Base-by-base conservation (phyloP, 2,113 vertebrate genomes). In the Perccottus glenii region DNA sequence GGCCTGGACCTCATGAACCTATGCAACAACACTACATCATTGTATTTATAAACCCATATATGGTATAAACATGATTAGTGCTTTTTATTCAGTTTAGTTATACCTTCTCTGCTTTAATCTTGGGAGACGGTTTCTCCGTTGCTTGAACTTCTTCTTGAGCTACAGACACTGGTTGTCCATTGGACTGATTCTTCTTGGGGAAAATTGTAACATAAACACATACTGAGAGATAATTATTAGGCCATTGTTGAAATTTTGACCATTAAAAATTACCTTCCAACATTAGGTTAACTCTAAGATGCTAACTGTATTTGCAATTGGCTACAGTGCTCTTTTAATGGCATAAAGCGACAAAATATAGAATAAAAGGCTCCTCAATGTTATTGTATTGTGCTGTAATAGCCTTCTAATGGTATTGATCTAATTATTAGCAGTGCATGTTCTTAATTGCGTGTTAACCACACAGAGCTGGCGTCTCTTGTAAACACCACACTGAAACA, bases 61-160 rank as follows among this genome's bases (percentile, higher is more conserved):
- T 36, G 7, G 12, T 38, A 7, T 58, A 14, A 58, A 5, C 16
- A 2, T 11, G 9, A 58, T 11, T 1, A 5, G 9, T 11, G 9
- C 36, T 33, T 43, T 15, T 15, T 5, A 9, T 27, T 5, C 10
- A 19, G 6, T 12, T 42, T 9, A 33, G 6, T 67, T 83, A 73
- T 67, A 98, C 96, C 93, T 97, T 98, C 51, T 94, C 93, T 38
- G 92, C 90, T 91, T 95, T 96, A 75, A 91, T 91, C 38, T 93
- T 93, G 3, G 85, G 3, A 0, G 89, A 74, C 12, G 82, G 89
- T 53, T 94, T 62, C 67, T 82, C 92, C 5, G 60, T 47, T 38
- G 46, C 67, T 90, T 84, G 80, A 42, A 92, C 81, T 71, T 95
- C 92, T 49, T 94, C 94, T 60, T 90, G 87, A 0, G 91, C 78